Percentiles rank a stretch among this genome's conserved stretches.
These are phyloP conservation scores for Trichacis sp. DNA, from an alignment of 2,888 invertebrate genomes.

Conservation along the genomic window DNA sequence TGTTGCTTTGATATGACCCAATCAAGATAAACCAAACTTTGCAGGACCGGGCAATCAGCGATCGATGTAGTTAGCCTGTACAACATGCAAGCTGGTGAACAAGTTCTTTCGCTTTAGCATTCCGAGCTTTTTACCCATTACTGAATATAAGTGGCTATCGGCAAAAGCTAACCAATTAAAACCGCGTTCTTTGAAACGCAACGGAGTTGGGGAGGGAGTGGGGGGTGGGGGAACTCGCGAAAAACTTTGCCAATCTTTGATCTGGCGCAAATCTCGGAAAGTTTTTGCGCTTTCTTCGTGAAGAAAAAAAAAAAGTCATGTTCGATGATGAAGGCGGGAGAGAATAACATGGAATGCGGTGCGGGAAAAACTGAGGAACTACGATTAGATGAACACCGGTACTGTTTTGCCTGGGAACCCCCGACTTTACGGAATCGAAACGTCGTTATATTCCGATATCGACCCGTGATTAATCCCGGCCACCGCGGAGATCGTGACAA, in stretches of 20 bases:
- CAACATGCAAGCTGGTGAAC: constrained; percentile 16
- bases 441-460: too few species aligned
- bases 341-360: constrained; percentile 26
- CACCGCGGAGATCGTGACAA: too few species aligned
- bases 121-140: constrained; percentile 22
- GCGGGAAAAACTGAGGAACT: too few species aligned
- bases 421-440: not conserved
- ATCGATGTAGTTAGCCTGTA: not conserved
- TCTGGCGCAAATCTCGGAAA: constrained; percentile 27
- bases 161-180: constrained; percentile 36
- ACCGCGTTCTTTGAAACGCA: constrained; percentile 31
- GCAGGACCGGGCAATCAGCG: not conserved
- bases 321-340: constrained; percentile 17
- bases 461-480: too few species aligned
- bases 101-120: constrained; percentile 15
- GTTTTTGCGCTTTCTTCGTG: constrained; percentile 21
- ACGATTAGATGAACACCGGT: too few species aligned
- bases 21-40: not conserved
- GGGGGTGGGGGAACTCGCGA: constrained; percentile 18
- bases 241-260: constrained; percentile 24
- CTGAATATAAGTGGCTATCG: constrained; percentile 37
- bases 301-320: constrained; percentile 34
- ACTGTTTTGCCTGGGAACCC: not conserved
- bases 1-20: not conserved
- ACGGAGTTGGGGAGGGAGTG: too few species aligned